Evolutionary conservation across 1,140 invertebrate genomes (phyloP), one percentile per base, ranked within the genome.

Genomic region (Gonatopus flavifemur): DNA sequence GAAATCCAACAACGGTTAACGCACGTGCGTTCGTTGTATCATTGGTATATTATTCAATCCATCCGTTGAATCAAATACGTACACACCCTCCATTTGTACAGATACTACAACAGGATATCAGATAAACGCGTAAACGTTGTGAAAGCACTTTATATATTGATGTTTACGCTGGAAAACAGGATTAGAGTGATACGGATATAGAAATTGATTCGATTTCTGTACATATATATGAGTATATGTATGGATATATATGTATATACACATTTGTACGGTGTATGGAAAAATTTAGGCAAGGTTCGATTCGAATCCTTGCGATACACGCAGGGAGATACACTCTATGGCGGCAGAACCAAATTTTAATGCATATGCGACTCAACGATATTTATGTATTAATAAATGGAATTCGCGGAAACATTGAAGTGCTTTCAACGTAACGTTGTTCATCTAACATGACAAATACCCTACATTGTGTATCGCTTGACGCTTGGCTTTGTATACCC

Each of bases 341-440:
- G 46, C 12, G 19, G 55, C 49, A 31, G 21, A 8, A 31, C 32
- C 18, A 37, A 59, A 60, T 64, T 64, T 63, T 63, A 64, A 63
- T 57, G 63, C n/a, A n/a, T n/a, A n/a, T n/a, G 48, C 40, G 52
- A 43, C 44, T 51, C 32, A 55, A 55, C 47, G 57, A 39, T 57
- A 59, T 57, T 54, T 60, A 57, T 51, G 55, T 61, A 59, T 61
- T 71, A 70, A 71, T 72, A 64, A 72, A 72, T 56, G 59, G 56
- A 63, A 74, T 74, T 69, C 71, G 66, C 49, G 51, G n/a, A 59
- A 71, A 72, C 70, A 74, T 60, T 70, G 66, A 73, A 74, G 68
- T 72, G 72, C 72, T 74, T 73, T 74, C 72, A 74, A 72, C 67
- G 65, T n/a, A 53, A 52, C 46, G 58, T 47, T 66, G 66, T 70